phyloP scores from a whole-genome alignment of 2,888 invertebrate genomes.

The Carcina quercana region DNA sequence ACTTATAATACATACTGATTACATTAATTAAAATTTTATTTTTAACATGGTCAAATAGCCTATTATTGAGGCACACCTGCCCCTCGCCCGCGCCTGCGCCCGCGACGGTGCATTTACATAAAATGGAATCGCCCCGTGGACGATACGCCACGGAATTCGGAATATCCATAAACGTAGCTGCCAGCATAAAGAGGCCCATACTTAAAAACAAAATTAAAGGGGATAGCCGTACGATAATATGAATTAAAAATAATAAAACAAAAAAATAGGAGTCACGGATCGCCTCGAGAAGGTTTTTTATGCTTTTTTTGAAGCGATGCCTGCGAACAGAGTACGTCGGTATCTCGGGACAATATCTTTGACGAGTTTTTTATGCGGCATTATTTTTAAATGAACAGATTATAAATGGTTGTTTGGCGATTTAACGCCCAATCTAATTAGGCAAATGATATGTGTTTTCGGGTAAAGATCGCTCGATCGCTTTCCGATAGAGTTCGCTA shows the following conservation, averaged over 20 bases:
- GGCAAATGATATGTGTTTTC: constrained; percentile 73
- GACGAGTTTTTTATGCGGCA: constrained; percentile 71
- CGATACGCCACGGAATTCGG: constrained; percentile 65
- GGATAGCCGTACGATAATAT: constrained; percentile 74
- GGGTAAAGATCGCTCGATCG: constrained; percentile 31
- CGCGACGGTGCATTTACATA: constrained; percentile 54
- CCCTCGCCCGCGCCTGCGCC: constrained; percentile 28
- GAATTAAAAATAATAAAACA: constrained; percentile 74
- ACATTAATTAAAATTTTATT: no score
- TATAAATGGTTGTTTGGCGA: constrained; percentile 73
- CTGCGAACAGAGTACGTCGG: constrained; percentile 60
- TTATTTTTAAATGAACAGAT: constrained; percentile 74
- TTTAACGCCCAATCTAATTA: constrained; percentile 75
- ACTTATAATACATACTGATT: no score
- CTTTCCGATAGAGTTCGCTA: constrained; percentile 7
- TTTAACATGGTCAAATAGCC: no score
- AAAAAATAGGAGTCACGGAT: constrained; percentile 73
- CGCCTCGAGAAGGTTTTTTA: constrained; percentile 68
- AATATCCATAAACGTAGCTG: constrained; percentile 72
- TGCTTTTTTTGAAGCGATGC: constrained; percentile 58
- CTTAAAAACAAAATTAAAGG: constrained; percentile 75
- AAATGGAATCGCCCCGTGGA: constrained; percentile 58
- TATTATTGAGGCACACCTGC: constrained; percentile 24
- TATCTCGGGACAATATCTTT: constrained; percentile 74
- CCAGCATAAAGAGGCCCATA: constrained; percentile 70